Evolutionary conservation across 2,797 vertebrate species (phyloP).

Genomic region (Cirrhinus mrigala): DNA sequence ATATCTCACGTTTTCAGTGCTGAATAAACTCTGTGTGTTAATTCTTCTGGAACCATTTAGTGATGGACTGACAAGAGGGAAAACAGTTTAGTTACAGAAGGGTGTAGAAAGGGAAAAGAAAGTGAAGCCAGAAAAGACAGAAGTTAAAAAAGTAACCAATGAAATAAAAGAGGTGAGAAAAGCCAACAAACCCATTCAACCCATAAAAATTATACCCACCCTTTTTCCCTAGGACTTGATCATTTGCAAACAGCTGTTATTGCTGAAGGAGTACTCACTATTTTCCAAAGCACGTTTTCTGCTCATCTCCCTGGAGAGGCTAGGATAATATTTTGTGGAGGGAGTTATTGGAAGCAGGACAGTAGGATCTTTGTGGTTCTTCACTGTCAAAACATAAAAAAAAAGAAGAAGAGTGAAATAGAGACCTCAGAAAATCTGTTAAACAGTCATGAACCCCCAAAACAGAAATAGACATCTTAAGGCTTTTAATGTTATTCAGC

Average conservation of each 20-base stretch:
- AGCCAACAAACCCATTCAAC: conserved; percentile 66
- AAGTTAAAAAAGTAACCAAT: not conserved
- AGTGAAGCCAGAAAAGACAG: not conserved
- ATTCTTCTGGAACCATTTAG: conserved; percentile 13
- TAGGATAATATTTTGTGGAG: conserved; percentile 75
- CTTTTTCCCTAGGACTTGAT: conserved; percentile 80
- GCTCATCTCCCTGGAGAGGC: conserved; percentile 72
- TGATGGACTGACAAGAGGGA: not conserved
- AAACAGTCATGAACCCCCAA: conserved; percentile 6
- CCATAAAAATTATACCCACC: conserved; percentile 81
- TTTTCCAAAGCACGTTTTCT: conserved; percentile 79
- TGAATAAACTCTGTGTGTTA: conserved; percentile 3
- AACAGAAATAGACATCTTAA: conserved; percentile 10
- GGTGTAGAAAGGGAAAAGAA: not conserved
- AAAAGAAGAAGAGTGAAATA: conserved; percentile 72
- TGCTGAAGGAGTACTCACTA: conserved; percentile 77
- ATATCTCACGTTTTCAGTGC: not conserved
- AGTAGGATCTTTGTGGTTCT: conserved; percentile 60
- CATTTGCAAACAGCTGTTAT: conserved; percentile 85
- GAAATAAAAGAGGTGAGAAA: not conserved
- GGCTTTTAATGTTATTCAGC: not conserved
- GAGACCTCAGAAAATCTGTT: conserved; percentile 76
- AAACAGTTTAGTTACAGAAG: not conserved
- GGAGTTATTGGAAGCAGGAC: conserved; percentile 42
- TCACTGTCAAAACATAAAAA: conserved; percentile 75